Evolutionary conservation across 2,797 vertebrate genomes (phyloP).

Genomic region (Xenentodon cancila): DNA sequence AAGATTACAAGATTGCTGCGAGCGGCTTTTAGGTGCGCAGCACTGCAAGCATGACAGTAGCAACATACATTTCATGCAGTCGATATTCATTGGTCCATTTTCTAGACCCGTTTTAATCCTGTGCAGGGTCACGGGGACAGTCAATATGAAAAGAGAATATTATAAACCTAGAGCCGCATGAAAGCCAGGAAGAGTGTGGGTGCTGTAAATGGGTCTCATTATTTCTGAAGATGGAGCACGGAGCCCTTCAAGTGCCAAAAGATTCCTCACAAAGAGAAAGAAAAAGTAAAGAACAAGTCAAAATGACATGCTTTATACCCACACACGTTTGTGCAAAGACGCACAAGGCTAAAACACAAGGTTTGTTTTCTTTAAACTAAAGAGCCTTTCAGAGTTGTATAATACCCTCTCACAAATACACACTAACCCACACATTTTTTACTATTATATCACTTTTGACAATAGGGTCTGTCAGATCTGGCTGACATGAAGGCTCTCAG

Average conservation of each 20-base stretch:
- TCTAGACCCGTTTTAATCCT: too few relatives aligned
- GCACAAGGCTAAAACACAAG: not conserved
- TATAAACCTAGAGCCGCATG: slow-evolving; percentile 6
- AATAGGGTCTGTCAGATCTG: slow-evolving; percentile 35
- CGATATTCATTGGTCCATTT: too few relatives aligned
- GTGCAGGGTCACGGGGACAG: too few relatives aligned
- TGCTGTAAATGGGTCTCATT: slow-evolving; percentile 14
- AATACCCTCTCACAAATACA: slow-evolving; percentile 18
- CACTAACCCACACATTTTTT: slow-evolving; percentile 2
- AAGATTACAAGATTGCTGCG: not conserved
- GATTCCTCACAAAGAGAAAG: slow-evolving; percentile 7
- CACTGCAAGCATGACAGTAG: not conserved
- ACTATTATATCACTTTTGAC: slow-evolving; percentile 5
- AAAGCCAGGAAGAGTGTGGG: slow-evolving; percentile 37
- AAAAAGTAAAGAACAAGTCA: not conserved
- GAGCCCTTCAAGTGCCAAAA: slow-evolving; percentile 13
- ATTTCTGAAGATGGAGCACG: slow-evolving; percentile 27
- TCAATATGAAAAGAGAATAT: slow-evolving; percentile 6
- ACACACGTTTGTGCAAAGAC: not conserved
- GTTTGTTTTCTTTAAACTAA: slow-evolving; percentile 10
- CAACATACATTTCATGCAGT: not conserved
- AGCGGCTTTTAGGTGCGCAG: not conserved
- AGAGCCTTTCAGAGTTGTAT: slow-evolving; percentile 5
- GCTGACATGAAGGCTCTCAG: too few relatives aligned
- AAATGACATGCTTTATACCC: slow-evolving; percentile 1